phyloP scores from a whole-genome alignment of 1,140 invertebrate species.

The Sinonovacula constricta region DNA sequence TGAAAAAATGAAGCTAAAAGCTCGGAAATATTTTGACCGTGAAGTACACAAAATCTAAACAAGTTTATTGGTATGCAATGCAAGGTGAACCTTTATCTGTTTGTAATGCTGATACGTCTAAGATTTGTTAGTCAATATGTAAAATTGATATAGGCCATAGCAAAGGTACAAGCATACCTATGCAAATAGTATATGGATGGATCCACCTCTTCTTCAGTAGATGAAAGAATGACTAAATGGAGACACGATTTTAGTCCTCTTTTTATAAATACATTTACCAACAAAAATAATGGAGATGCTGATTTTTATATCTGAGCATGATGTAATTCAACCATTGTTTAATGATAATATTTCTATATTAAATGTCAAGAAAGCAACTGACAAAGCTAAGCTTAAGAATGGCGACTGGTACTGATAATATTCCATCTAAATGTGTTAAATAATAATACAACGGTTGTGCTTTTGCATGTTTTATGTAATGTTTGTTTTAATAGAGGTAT shows the following conservation, averaged over 20 bases:
- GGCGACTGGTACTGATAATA: neutral
- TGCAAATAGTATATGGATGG: neutral
- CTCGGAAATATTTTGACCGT: neutral
- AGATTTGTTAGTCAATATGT: neutral
- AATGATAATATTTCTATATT: constrained; percentile 7
- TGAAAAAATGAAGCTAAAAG: neutral
- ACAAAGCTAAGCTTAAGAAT: constrained; percentile 6
- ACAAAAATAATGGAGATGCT: neutral
- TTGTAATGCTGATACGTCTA: neutral
- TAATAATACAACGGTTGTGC: constrained; percentile 20
- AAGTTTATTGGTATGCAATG: neutral
- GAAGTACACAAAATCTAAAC: neutral
- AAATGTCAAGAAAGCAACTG: constrained; percentile 17
- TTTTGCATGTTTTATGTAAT: constrained; percentile 32
- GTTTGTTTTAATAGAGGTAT: constrained; percentile 24
- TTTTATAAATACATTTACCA: neutral
- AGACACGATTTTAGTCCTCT: neutral
- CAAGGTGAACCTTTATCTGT: neutral
- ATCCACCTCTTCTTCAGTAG: neutral
- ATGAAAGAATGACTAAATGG: neutral
- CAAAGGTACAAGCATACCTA: neutral
- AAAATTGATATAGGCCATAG: neutral
- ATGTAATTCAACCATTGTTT: neutral
- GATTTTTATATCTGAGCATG: neutral
- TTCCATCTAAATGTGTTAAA: constrained; percentile 15